Evolutionary conservation across 2,797 vertebrate genomes (phyloP).

Genomic region (Chelon labrosus): DNA sequence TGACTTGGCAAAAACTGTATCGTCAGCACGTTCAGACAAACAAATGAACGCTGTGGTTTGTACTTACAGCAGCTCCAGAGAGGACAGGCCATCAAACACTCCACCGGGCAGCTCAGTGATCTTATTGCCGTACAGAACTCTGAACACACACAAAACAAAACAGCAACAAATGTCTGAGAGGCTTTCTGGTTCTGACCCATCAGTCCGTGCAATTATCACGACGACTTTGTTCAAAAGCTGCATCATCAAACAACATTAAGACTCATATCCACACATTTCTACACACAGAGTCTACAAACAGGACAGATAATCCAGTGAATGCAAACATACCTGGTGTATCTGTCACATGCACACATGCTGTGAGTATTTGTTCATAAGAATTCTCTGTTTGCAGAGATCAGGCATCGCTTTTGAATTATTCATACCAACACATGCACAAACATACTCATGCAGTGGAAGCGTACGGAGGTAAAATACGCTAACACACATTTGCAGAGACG

Average conservation of each 20-base stretch:
- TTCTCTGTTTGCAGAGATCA: constrained; percentile 31
- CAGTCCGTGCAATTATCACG: neutral
- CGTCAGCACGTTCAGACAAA: too few species aligned
- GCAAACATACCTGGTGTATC: neutral
- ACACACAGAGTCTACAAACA: neutral
- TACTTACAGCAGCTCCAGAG: constrained; percentile 96
- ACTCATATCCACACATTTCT: neutral
- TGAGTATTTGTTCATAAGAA: constrained; percentile 10
- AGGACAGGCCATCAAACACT: constrained; percentile 93
- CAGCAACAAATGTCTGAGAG: neutral
- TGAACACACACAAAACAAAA: constrained; percentile 58
- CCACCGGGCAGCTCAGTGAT: constrained; percentile 94
- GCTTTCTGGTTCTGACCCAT: neutral
- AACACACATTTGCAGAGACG: constrained; percentile 12
- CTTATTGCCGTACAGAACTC: constrained; percentile 98
- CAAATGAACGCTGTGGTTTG: neutral
- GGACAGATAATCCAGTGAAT: neutral
- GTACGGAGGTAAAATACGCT: neutral
- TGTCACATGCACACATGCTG: constrained; percentile 4
- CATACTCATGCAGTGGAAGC: neutral
- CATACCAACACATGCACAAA: constrained; percentile 29
- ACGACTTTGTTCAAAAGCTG: too few species aligned
- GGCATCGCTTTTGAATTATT: constrained; percentile 49
- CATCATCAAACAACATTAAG: neutral
- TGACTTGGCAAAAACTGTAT: neutral